Evolutionary conservation across 2,888 invertebrate species (phyloP).

Genomic region (Diaperis boleti): DNA sequence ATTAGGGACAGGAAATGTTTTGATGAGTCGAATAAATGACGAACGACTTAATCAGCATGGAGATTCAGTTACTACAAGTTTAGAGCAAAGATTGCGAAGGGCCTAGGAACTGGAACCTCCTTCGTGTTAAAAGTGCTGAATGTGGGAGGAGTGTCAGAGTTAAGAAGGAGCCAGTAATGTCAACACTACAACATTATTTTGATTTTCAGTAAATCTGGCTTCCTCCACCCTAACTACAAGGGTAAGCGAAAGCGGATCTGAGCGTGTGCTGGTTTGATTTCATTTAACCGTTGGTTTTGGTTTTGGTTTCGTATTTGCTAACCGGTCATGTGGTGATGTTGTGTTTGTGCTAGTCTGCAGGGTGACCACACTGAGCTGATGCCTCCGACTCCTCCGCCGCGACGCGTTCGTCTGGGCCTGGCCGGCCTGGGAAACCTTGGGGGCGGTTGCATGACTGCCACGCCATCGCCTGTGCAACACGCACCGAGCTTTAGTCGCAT

Average conservation of each 20-base stretch:
- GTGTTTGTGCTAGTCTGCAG: slow-evolving; percentile 69
- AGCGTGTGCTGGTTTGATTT: slow-evolving; percentile 58
- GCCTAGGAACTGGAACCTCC: slow-evolving; percentile 30
- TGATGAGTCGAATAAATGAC: no score
- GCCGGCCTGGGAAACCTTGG: slow-evolving; percentile 51
- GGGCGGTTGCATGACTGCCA: slow-evolving; percentile 61
- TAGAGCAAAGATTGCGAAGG: neutral
- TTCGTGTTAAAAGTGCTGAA: slow-evolving; percentile 41
- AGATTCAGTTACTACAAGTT: no score
- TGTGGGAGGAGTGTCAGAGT: slow-evolving; percentile 43
- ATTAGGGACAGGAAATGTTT: no score
- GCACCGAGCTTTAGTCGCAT: slow-evolving; percentile 70
- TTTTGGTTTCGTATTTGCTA: slow-evolving; percentile 55
- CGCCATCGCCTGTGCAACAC: slow-evolving; percentile 60
- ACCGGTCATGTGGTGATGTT: slow-evolving; percentile 60
- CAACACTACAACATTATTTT: slow-evolving; percentile 52
- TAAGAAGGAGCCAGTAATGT: slow-evolving; percentile 36
- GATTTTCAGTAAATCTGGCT: slow-evolving; percentile 68
- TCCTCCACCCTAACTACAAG: slow-evolving; percentile 72
- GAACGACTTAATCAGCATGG: no score
- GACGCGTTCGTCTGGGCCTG: slow-evolving; percentile 65
- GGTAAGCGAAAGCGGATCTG: slow-evolving; percentile 69
- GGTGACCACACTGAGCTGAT: slow-evolving; percentile 74
- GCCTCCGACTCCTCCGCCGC: slow-evolving; percentile 72
- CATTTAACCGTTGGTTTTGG: slow-evolving; percentile 51